phyloP scores from a whole-genome alignment of 2,113 vertebrate species.

The Entelurus aequoreus region DNA sequence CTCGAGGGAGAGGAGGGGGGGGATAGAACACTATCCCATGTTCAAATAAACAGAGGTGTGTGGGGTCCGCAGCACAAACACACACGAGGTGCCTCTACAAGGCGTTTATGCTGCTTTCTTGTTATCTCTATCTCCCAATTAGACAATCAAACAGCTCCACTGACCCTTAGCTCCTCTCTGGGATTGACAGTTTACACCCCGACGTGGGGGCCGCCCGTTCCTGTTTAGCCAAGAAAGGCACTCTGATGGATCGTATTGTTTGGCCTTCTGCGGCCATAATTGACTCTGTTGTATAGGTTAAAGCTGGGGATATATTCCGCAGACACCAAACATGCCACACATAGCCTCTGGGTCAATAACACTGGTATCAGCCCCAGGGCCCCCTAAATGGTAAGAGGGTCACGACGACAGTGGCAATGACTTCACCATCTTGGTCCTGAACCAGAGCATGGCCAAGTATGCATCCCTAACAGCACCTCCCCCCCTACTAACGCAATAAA shows the following conservation, averaged over 20 bases:
- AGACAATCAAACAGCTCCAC: constrained; percentile 70
- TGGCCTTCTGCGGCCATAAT: constrained; percentile 74
- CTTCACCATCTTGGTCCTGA: constrained; percentile 42
- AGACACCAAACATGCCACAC: constrained; percentile 76
- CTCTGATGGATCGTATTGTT: constrained; percentile 78
- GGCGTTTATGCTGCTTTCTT: constrained; percentile 22
- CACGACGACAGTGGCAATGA: constrained; percentile 50
- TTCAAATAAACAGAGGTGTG: constrained; percentile 76
- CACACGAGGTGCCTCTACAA: constrained; percentile 61
- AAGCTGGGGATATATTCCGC: constrained; percentile 74
- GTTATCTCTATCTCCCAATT: constrained; percentile 58
- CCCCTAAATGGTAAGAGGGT: constrained; percentile 75
- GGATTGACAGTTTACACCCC: constrained; percentile 68
- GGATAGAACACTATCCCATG: constrained; percentile 69
- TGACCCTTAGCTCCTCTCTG: constrained; percentile 70
- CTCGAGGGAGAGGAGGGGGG: constrained; percentile 23
- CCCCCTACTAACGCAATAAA: constrained; percentile 60
- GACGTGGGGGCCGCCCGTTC: constrained; percentile 50
- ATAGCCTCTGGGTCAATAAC: constrained; percentile 73
- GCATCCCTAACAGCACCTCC: constrained; percentile 36
- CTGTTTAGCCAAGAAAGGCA: constrained; percentile 67
- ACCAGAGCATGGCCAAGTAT: constrained; percentile 48
- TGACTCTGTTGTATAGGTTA: constrained; percentile 77
- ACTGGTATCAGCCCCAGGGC: constrained; percentile 69
- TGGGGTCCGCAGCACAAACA: constrained; percentile 71